A percentile compares a stretch with the other conserved stretches of the same genome.
Conservation (phyloP, 2,113 vertebrate genomes). For the Oncorhynchus kisutch region DNA sequence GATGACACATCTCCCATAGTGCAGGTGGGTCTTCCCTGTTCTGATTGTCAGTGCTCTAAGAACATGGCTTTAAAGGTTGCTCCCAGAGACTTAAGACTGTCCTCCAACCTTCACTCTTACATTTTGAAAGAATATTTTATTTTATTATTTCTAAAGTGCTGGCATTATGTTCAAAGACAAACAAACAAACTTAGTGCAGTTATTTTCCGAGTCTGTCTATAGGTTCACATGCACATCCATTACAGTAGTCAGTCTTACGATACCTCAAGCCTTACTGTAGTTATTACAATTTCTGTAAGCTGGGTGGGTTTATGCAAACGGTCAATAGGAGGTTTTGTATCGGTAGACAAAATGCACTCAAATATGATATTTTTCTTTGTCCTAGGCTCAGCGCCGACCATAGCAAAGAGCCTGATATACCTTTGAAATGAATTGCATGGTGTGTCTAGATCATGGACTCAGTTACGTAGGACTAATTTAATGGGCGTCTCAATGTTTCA, state of each 20-base stretch:
- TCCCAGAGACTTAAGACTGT: conserved; percentile 2
- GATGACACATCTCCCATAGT: conserved; percentile 64
- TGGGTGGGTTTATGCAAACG: neutral
- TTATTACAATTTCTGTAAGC: neutral
- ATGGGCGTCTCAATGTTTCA: conserved; percentile 43
- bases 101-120: conserved; percentile 36
- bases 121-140: neutral
- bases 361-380: conserved; percentile 35
- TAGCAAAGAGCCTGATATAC: conserved; percentile 53
- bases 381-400: conserved; percentile 3
- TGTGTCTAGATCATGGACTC: conserved; percentile 61
- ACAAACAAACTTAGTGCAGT: conserved; percentile 25
- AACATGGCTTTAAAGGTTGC: conserved; percentile 71
- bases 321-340: conserved; percentile 4
- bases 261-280: conserved; percentile 27
- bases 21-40: conserved; percentile 59
- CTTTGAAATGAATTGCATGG: conserved; percentile 60
- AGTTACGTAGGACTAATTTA: conserved; percentile 37
- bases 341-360: conserved; percentile 37
- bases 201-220: conserved; percentile 8
- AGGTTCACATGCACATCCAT: conserved; percentile 7
- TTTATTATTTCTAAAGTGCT: conserved; percentile 63
- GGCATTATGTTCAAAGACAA: conserved; percentile 66
- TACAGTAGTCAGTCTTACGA: conserved; percentile 50
- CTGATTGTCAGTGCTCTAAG: conserved; percentile 80